A percentile compares a stretch with the other conserved stretches of the same genome.
Conservation (phyloP, 2,888 invertebrate genomes). For the Esperia sulphurella region DNA sequence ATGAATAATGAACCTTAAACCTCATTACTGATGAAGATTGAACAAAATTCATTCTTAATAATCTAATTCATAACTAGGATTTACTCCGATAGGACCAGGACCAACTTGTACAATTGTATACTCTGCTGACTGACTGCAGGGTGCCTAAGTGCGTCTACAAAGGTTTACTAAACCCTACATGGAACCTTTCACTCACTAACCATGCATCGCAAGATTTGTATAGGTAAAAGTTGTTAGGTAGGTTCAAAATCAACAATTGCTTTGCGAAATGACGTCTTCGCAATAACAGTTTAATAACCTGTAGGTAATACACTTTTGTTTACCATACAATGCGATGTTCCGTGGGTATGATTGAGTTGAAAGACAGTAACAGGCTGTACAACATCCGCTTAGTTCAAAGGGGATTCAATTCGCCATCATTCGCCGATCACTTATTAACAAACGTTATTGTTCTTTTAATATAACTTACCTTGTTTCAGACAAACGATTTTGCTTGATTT, state of each 20-base stretch:
- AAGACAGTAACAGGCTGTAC: constrained; percentile 21
- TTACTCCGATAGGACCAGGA: too few species aligned
- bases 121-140: too few species aligned
- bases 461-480: too few species aligned
- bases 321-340: constrained; percentile 58
- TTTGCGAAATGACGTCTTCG: constrained; percentile 30
- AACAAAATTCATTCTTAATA: too few species aligned
- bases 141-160: too few species aligned
- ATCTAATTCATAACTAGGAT: too few species aligned
- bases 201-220: neutral
- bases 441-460: constrained; percentile 4
- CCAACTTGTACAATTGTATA: too few species aligned
- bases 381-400: constrained; percentile 6
- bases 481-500: too few species aligned
- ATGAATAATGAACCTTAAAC: too few species aligned
- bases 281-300: constrained; percentile 32
- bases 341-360: constrained; percentile 50
- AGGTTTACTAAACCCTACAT: too few species aligned
- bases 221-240: constrained; percentile 27
- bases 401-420: neutral
- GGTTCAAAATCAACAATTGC: constrained; percentile 16
- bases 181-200: neutral
- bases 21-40: too few species aligned
- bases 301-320: constrained; percentile 31
- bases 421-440: neutral